Evolutionary conservation across 2,888 invertebrate species (phyloP).

Genomic region (Morpho achilles): DNA sequence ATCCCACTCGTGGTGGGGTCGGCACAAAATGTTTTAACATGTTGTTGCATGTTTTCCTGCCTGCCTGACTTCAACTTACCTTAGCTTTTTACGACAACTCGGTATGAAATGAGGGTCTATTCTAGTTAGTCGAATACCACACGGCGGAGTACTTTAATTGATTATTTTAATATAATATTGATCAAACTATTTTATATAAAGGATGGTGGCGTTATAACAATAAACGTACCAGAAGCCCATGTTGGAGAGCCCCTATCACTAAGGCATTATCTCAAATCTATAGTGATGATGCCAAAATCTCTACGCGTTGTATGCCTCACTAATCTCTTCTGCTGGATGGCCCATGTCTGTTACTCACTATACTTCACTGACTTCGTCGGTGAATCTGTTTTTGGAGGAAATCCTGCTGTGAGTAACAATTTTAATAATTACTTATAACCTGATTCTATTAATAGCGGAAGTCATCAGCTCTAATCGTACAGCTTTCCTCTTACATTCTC

Average conservation of each 20-base stretch:
- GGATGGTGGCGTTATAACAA: conserved; percentile 30
- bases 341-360: conserved; percentile 96
- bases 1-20: too few species aligned
- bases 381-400: conserved; percentile 92
- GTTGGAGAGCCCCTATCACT: conserved; percentile 70
- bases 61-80: too few species aligned
- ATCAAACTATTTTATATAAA: conserved; percentile 17
- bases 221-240: conserved; percentile 40
- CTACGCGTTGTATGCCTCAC: conserved; percentile 93
- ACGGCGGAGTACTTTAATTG: too few species aligned
- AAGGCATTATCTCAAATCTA: conserved; percentile 91
- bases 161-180: too few species aligned
- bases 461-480: too few species aligned
- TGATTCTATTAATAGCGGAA: too few species aligned
- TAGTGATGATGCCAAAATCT: conserved; percentile 94
- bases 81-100: too few species aligned
- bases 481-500: too few species aligned
- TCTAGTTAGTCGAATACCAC: too few species aligned
- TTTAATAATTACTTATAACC: background rate
- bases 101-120: too few species aligned
- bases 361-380: conserved; percentile 98
- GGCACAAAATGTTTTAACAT: too few species aligned
- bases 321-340: conserved; percentile 99
- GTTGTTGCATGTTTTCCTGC: too few species aligned
- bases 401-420: conserved; percentile 83